Evolutionary conservation across 1,140 invertebrate species (phyloP).

Genomic region (Drosophila neocordata): DNA sequence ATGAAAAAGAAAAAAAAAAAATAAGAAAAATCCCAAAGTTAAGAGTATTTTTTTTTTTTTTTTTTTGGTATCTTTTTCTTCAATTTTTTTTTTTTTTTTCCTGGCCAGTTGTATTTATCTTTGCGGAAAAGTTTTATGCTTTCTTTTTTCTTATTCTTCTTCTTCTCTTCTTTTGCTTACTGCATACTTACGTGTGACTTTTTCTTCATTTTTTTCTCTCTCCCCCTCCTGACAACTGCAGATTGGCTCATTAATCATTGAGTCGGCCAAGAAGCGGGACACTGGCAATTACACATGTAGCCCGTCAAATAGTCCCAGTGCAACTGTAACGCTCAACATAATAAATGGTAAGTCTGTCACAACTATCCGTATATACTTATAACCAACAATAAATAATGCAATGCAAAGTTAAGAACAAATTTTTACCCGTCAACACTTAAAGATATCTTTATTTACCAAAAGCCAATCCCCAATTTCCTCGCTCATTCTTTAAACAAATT

Average conservation of each 20-base stretch:
- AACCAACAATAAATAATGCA: background rate
- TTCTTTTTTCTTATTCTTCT: conserved; percentile 37
- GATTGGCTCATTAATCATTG: conserved; percentile 83
- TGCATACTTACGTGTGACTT: conserved; percentile 21
- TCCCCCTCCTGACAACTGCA: conserved; percentile 36
- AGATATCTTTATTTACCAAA: too few species aligned
- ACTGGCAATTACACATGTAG: conserved; percentile 83
- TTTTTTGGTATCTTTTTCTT: background rate
- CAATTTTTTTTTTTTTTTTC: background rate
- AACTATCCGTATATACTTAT: conserved; percentile 2
- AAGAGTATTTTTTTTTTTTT: background rate
- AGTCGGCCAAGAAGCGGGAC: conserved; percentile 82
- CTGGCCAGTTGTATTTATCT: conserved; percentile 14
- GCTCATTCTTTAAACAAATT: too few species aligned
- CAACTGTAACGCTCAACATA: conserved; percentile 82
- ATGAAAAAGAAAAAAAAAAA: background rate
- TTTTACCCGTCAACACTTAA: too few species aligned
- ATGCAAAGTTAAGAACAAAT: background rate
- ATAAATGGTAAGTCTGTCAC: conserved; percentile 80
- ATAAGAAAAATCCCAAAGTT: background rate
- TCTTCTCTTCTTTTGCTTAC: too few species aligned
- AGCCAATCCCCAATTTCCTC: too few species aligned
- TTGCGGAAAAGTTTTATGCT: conserved; percentile 34
- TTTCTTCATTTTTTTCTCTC: conserved; percentile 19
- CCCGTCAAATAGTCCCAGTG: conserved; percentile 82